Percentiles rank a stretch among this genome's conserved stretches.
These are phyloP conservation scores for Drosophila atripex DNA, from an alignment of 2,888 invertebrate species.

Conservation along the genomic window DNA sequence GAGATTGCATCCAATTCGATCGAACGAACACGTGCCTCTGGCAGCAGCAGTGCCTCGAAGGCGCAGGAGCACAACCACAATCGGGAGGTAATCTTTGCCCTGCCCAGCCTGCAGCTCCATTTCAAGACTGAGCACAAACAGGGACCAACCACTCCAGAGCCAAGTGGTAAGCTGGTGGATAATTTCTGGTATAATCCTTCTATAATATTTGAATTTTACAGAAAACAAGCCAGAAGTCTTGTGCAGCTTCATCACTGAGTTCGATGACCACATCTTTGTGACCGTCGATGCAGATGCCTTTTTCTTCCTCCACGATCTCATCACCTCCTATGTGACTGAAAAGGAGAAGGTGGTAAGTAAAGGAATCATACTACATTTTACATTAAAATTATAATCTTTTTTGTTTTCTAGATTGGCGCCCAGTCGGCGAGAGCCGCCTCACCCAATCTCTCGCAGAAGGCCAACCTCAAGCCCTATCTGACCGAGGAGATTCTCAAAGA, in stretches of 20 bases:
- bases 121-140: constrained; percentile 97
- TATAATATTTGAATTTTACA: constrained; percentile 75
- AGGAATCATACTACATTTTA: background rate
- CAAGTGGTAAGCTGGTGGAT: too few species aligned
- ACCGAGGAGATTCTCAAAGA: constrained; percentile 80
- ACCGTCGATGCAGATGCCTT: constrained; percentile 99
- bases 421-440: constrained; percentile 83
- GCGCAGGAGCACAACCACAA: constrained; percentile 92
- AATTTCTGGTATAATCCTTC: too few species aligned
- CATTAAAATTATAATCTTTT: background rate
- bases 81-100: constrained; percentile 97
- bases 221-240: constrained; percentile 94
- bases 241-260: constrained; percentile 99
- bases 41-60: constrained; percentile 85
- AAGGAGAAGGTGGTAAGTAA: constrained; percentile 91
- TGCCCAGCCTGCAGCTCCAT: constrained; percentile 96
- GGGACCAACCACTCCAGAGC: constrained; percentile 88
- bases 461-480: constrained; percentile 77
- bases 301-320: constrained; percentile 98
- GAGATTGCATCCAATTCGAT: constrained; percentile 86
- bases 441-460: constrained; percentile 82
- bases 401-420: constrained; percentile 74
- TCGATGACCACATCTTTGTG: constrained; percentile 99
- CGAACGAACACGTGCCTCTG: constrained; percentile 85
- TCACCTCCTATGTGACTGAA: constrained; percentile 97